These are phyloP conservation scores for Zelostemma sp. DNA, from an alignment of 1,140 invertebrate genomes.

Conservation along the genomic window DNA sequence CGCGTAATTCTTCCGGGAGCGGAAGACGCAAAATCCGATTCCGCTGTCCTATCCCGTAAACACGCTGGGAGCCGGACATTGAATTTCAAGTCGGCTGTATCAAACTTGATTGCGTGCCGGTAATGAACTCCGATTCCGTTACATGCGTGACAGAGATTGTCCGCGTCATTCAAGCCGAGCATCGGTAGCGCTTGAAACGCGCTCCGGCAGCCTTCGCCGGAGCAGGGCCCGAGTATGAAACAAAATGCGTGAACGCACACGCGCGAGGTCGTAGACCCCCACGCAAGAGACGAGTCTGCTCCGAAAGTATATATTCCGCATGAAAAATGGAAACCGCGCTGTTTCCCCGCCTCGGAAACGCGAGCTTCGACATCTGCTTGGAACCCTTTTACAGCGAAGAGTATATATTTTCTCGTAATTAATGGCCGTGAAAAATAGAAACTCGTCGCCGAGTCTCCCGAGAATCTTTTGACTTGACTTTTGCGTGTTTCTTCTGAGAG, in stretches of 20 bases:
- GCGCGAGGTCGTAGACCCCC: conserved; percentile 38
- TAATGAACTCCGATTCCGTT: conserved; percentile 57
- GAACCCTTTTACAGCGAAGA: neutral
- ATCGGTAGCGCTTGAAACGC: conserved; percentile 45
- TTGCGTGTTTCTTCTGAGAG: no score
- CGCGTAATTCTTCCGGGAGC: conserved; percentile 41
- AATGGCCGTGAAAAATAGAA: no score
- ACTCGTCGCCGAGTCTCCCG: no score
- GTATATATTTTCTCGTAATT: no score
- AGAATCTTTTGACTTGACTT: no score
- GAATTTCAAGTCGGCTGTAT: conserved; percentile 34
- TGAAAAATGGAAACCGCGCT: neutral
- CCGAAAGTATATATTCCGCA: conserved; percentile 24
- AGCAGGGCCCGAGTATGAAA: conserved; percentile 32
- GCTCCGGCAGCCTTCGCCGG: conserved; percentile 36
- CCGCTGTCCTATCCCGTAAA: neutral
- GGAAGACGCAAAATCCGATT: neutral
- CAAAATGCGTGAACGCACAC: conserved; percentile 24
- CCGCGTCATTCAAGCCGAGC: conserved; percentile 44
- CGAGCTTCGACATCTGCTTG: neutral
- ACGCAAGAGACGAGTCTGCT: conserved; percentile 6
- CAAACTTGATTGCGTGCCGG: conserved; percentile 52
- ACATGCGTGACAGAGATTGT: conserved; percentile 43
- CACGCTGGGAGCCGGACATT: conserved; percentile 1
- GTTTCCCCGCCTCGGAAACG: neutral